Base-by-base conservation (phyloP, 1,140 invertebrate species). In the Dinothrombium tinctorium region DNA sequence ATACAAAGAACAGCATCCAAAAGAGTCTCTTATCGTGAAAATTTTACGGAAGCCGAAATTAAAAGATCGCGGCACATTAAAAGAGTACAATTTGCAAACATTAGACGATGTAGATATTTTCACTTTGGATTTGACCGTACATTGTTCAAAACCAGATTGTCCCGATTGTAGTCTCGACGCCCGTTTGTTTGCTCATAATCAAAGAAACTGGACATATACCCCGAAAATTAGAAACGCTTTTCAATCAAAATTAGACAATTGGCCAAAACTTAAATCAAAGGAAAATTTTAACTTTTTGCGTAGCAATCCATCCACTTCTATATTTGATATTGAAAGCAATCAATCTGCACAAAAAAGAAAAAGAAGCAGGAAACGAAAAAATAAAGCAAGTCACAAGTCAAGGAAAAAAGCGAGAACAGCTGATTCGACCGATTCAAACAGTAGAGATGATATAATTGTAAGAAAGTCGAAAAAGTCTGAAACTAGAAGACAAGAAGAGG, bases 151-250 rank as follows among this genome's bases (percentile, higher is more conserved):
- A 1, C 75, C 80, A 58, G 59, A 59, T 6, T 57, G 62, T 41
- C 76, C 77, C 2, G 74, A 75, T 4, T 74, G 66, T 32, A 76
- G 77, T 5, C 56, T 75, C 0, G 73, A 77, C 54, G 74, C 74
- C 0, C 56, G 64, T 2, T 56, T 78, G 24, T 79, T 69, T 55
- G 52, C 69, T 5, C 72, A 77, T 54, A 54, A 74, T 2, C 69
- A 70, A 46, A 59, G 71, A 5, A 76, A 74, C 48, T 78, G 75
- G 75, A 63, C 44, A 28, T 40, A 25, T 21, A 12, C 24, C 12
- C 32, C 36, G 12, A 11, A 46, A 44, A 11, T 37, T 41, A 4
- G 38, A 40, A 43, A 35, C 38, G 15, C 11, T 17, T 2, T 14
- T 2, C 40, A 33, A 22, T 33, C 4, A 20, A 41, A 41, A 22